Conservation (phyloP, 2,113 vertebrate species). For the Engraulis encrasicolus region DNA sequence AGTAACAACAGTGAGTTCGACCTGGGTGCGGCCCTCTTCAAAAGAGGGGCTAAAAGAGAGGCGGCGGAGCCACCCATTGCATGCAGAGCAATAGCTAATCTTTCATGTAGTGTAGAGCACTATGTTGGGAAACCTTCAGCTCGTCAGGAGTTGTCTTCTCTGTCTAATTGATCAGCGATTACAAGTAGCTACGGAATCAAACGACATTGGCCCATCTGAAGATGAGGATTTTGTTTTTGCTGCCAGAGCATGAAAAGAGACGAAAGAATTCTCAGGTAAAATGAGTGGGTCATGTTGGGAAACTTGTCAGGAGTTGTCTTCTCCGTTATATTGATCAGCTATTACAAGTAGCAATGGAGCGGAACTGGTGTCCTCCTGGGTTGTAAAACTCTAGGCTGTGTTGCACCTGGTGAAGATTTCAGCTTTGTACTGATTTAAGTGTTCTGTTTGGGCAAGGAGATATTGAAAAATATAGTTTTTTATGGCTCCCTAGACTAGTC, state of each 20-base stretch:
- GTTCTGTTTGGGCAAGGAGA: too few species aligned
- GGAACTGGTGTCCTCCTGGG: too few species aligned
- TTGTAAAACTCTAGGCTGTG: too few species aligned
- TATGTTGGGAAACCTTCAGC: background rate
- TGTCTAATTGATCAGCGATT: background rate
- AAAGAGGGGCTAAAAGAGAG: conserved; percentile 36
- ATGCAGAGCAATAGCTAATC: background rate
- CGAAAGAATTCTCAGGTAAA: conserved; percentile 64
- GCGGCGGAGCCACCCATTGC: background rate
- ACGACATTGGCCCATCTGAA: conserved; percentile 33
- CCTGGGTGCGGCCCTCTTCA: conserved; percentile 53
- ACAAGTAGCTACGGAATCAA: background rate
- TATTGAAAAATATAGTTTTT: too few species aligned
- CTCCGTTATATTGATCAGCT: too few species aligned
- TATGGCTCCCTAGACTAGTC: too few species aligned
- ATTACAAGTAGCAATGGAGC: too few species aligned
- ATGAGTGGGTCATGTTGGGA: background rate
- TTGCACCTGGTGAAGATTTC: too few species aligned
- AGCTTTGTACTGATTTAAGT: too few species aligned
- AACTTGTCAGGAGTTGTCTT: too few species aligned
- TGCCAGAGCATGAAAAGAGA: conserved; percentile 67
- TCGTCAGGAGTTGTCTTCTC: background rate
- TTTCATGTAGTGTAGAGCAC: background rate
- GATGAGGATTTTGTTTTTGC: conserved; percentile 72
- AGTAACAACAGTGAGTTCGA: conserved; percentile 58